phyloP scores from a whole-genome alignment of 37 sponge, comb jelly and placozoan genomes.

The Amphimedon queenslandica region DNA sequence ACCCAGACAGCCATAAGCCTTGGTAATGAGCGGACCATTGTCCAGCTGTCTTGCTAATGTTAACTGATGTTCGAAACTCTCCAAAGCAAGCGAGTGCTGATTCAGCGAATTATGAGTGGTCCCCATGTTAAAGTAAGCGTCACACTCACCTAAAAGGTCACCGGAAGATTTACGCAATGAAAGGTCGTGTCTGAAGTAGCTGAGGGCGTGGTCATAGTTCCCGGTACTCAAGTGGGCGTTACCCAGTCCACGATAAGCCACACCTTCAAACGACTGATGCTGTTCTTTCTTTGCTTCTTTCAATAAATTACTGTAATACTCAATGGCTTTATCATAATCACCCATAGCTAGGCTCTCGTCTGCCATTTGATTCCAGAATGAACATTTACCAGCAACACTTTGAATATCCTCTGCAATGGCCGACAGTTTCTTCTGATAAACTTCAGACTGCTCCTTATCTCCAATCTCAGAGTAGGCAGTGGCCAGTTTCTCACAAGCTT shows the following conservation, averaged over 20 bases:
- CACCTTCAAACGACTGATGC: slow-evolving; percentile 80
- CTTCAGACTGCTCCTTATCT: slow-evolving; percentile 75
- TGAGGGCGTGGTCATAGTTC: slow-evolving; percentile 74
- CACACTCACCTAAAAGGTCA: slow-evolving; percentile 61
- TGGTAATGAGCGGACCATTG: slow-evolving; percentile 59
- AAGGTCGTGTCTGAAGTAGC: slow-evolving; percentile 71
- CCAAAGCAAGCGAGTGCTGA: slow-evolving; percentile 59
- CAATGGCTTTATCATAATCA: slow-evolving; percentile 70
- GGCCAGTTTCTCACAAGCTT: slow-evolving; percentile 76
- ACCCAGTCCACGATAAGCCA: slow-evolving; percentile 79
- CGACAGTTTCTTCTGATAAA: slow-evolving; percentile 66
- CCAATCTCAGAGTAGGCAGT: slow-evolving; percentile 66
- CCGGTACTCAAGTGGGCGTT: slow-evolving; percentile 64
- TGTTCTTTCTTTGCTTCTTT: slow-evolving; percentile 78
- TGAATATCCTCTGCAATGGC: slow-evolving; percentile 70
- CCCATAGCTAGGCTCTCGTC: slow-evolving; percentile 63
- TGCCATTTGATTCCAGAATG: slow-evolving; percentile 79
- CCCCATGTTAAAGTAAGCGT: slow-evolving; percentile 80
- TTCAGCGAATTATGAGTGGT: slow-evolving; percentile 66
- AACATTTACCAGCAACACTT: slow-evolving; percentile 63
- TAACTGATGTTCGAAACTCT: slow-evolving; percentile 70
- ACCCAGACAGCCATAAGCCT: slow-evolving; percentile 78
- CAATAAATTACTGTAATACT: slow-evolving; percentile 77
- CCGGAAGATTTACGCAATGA: slow-evolving; percentile 49
- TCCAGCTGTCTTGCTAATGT: slow-evolving; percentile 71